Evolutionary conservation across 2,113 vertebrate species (phyloP), one percentile per base, ranked within the genome.

Genomic region (Platichthys flesus): DNA sequence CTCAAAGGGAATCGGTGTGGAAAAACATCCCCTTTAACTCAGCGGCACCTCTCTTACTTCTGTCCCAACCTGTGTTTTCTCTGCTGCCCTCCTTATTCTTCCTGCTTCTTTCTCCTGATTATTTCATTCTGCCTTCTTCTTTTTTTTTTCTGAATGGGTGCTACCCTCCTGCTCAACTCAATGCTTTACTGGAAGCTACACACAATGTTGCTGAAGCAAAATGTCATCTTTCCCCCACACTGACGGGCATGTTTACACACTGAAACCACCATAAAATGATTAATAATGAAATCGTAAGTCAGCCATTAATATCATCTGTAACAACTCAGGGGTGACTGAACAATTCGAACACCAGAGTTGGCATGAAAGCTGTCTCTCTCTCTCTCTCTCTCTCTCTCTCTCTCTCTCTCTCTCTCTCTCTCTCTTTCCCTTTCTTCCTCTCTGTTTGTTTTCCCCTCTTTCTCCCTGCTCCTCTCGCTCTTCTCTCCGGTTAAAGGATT

Each of bases 401-500:
- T n/a, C 37, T 58, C 37, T 63, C 67, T 69, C 67, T 68, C 71
- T 77, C 57, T 64, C 24, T 24, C 24, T 56, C 42, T 68, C 79
- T 23, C 23, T 67, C 13, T 51, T 24, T 57, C 20, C 18, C 37
- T 58, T 28, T 63, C 67, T 71, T 63, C 69, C 67, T 68, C 71
- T 77, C 57, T 64, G 15, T 78, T 63, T 82, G 72, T 82, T 76
- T 58, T 15, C 64, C 62, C 49, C 52, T 55, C 72, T 64, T 67
- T 42, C 52, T 80, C 78, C 47, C 16, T 54, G 51, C 20, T n/a
- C 10, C 51, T 66, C 70, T 85, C 54, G 6, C 45, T 67, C n/a
- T 67, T 72, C 78, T 82, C 88, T 87, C 72, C 60, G 58, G 81
- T 88, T 83, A 79, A 81, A 86, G 88, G 88, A 89, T 89, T 92